Evolutionary conservation across 2,797 vertebrate species (phyloP).

Genomic region (Ctenopoma kingsleyae): DNA sequence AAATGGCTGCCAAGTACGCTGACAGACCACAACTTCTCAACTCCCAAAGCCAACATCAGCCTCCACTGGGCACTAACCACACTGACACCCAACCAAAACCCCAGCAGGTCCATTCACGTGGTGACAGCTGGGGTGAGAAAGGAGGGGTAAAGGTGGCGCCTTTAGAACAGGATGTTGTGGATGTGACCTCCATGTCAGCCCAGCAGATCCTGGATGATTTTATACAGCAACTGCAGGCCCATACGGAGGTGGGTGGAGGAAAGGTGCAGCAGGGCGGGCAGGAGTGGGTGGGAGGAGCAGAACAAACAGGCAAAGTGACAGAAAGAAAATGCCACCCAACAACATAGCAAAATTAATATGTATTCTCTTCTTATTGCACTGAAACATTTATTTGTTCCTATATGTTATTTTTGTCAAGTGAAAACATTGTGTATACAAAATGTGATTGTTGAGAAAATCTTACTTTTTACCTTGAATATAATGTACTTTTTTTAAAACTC

Average conservation of each 20-base stretch:
- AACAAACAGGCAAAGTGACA: constrained; percentile 35
- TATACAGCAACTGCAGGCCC: constrained; percentile 77
- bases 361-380: background rate
- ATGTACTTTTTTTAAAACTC: background rate
- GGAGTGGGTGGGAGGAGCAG: constrained; percentile 47
- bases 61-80: constrained; percentile 20
- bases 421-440: background rate
- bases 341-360: constrained; percentile 13
- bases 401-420: constrained; percentile 14
- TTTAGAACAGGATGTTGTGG: constrained; percentile 51
- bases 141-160: constrained; percentile 49
- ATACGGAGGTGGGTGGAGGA: constrained; percentile 48
- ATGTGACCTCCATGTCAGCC: constrained; percentile 76
- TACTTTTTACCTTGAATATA: background rate
- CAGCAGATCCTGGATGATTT: constrained; percentile 84
- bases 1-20: constrained; percentile 62
- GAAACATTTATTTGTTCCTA: constrained; percentile 20
- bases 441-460: background rate
- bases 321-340: constrained; percentile 43
- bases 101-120: constrained; percentile 37
- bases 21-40: constrained; percentile 56
- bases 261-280: constrained; percentile 52
- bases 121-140: constrained; percentile 48
- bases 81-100: constrained; percentile 45
- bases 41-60: constrained; percentile 52